Percentiles rank a stretch among this genome's conserved stretches.
Evolutionary conservation across 2,113 vertebrate genomes (phyloP).

Genomic region (Lepisosteus oculatus): DNA sequence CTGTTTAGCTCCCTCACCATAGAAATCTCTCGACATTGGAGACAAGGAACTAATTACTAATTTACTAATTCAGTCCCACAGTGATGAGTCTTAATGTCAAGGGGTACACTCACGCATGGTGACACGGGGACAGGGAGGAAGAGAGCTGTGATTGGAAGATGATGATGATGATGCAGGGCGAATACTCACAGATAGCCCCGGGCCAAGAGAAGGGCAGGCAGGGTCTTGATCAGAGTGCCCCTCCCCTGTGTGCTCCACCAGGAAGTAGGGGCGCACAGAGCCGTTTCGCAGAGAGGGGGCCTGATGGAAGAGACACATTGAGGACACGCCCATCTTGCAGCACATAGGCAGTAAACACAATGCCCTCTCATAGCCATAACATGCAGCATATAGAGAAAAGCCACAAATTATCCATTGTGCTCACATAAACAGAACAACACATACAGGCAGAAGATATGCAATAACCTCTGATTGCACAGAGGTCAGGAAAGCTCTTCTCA

Average conservation of each 20-base stretch:
- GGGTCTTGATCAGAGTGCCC: conserved; percentile 52
- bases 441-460: neutral
- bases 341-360: neutral
- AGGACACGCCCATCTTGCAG: too few relatives aligned
- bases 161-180: neutral
- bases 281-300: conserved; percentile 59
- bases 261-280: conserved; percentile 56
- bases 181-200: conserved; percentile 64
- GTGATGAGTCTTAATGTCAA: too few relatives aligned
- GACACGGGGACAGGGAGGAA: neutral
- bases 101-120: too few relatives aligned
- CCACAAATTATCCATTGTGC: neutral
- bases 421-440: neutral
- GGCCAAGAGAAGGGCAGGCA: conserved; percentile 62
- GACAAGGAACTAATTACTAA: too few relatives aligned
- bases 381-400: neutral
- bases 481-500: too few relatives aligned
- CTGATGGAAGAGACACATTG: conserved; percentile 27
- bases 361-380: neutral
- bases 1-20: too few relatives aligned
- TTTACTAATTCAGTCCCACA: too few relatives aligned
- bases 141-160: neutral
- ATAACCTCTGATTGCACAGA: too few relatives aligned
- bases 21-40: too few relatives aligned
- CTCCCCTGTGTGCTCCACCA: conserved; percentile 70